These are phyloP conservation scores for Rhyacophila brunnea DNA, from an alignment of 1,140 invertebrate genomes.

Conservation along the genomic window DNA sequence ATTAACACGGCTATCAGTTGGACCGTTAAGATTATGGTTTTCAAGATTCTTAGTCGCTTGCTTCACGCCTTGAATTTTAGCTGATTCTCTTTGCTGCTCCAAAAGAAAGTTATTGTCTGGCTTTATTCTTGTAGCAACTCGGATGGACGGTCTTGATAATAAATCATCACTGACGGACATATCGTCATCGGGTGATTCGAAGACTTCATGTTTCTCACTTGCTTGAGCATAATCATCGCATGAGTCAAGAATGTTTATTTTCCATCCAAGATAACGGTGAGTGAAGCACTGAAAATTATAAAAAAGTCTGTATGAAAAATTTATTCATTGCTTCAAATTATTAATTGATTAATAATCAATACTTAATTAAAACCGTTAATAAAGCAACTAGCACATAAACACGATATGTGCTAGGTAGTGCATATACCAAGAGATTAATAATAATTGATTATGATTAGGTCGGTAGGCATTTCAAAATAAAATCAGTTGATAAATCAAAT, in stretches of 20 bases:
- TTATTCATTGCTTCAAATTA: too few relatives aligned
- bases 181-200: conserved; percentile 40
- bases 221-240: conserved; percentile 66
- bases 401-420: too few relatives aligned
- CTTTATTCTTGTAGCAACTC: conserved; percentile 69
- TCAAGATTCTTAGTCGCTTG: conserved; percentile 37
- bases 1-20: conserved; percentile 46
- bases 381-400: too few relatives aligned
- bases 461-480: too few relatives aligned
- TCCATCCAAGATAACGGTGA: conserved; percentile 91
- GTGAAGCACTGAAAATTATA: conserved; percentile 84
- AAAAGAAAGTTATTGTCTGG: conserved; percentile 64
- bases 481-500: too few relatives aligned
- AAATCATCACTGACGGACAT: conserved; percentile 53
- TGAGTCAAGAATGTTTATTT: conserved; percentile 84
- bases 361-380: too few relatives aligned
- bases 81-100: conserved; percentile 58
- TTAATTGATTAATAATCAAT: too few relatives aligned
- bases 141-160: conserved; percentile 61
- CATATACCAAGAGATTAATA: too few relatives aligned
- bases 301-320: too few relatives aligned
- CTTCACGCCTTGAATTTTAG: conserved; percentile 43
- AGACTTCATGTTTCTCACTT: conserved; percentile 49
- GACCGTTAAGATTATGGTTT: conserved; percentile 59
- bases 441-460: too few relatives aligned